A percentile compares a stretch with the other conserved stretches of the same genome.
Evolutionary conservation across 2,113 vertebrate species (phyloP).

Genomic region (Leucoraja erinaceus): DNA sequence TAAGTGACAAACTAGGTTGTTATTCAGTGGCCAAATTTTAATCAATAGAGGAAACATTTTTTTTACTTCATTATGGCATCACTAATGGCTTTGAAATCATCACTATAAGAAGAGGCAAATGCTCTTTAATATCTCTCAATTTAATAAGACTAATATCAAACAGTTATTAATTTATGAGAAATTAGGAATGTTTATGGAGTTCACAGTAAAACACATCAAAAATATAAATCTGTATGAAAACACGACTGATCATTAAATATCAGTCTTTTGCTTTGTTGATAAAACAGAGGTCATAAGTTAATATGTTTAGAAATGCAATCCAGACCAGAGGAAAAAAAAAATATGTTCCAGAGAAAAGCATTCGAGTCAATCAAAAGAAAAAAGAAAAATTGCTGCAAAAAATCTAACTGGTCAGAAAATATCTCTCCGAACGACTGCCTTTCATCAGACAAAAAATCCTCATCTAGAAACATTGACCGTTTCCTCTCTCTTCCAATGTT

Average conservation of each 20-base stretch:
- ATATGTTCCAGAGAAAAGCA: background rate
- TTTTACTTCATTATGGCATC: background rate
- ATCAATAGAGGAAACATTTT: background rate
- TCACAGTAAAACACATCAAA: constrained; percentile 9
- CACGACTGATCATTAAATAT: background rate
- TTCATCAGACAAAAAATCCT: no score
- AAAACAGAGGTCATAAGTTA: background rate
- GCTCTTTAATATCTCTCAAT: background rate
- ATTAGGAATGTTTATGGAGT: background rate
- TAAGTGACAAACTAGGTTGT: background rate
- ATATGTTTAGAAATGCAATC: background rate
- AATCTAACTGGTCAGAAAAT: no score
- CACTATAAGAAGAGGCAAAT: no score
- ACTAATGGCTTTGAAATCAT: background rate
- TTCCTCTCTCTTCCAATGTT: no score
- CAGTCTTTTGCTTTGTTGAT: background rate
- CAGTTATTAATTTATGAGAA: background rate
- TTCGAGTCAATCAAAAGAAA: background rate
- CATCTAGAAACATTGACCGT: no score
- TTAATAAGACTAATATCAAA: background rate
- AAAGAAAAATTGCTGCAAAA: no score
- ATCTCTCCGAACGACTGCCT: no score
- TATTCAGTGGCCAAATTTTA: background rate
- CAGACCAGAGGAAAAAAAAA: background rate
- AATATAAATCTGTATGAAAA: background rate